Evolutionary conservation across 2,888 invertebrate genomes (phyloP).

Genomic region (Hesperia comma): DNA sequence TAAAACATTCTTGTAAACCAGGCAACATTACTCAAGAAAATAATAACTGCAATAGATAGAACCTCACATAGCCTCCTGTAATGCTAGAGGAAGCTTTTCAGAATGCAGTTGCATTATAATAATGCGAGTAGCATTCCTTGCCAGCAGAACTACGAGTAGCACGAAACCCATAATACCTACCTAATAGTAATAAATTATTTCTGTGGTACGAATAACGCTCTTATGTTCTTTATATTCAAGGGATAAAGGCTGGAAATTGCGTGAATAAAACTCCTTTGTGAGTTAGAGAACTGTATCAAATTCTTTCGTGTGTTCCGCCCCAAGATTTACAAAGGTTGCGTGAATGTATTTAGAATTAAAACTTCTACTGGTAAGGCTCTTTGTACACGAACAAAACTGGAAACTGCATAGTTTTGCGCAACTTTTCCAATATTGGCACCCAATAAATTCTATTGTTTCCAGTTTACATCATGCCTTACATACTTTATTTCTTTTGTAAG

Average conservation of each 20-base stretch:
- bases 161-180: conserved; percentile 17
- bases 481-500: too few species aligned
- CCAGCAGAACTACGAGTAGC: conserved; percentile 5
- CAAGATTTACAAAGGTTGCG: conserved; percentile 35
- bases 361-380: conserved; percentile 9
- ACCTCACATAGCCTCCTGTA: conserved; percentile 25
- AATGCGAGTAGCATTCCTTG: conserved; percentile 28
- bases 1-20: background rate
- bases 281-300: conserved; percentile 11
- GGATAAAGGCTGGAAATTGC: conserved; percentile 9
- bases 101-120: conserved; percentile 26
- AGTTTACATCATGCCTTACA: too few species aligned
- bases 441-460: too few species aligned
- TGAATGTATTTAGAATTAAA: conserved; percentile 36
- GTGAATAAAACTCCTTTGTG: background rate
- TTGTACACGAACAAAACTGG: too few species aligned
- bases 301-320: conserved; percentile 32
- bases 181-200: conserved; percentile 27
- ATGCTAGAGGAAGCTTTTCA: conserved; percentile 11
- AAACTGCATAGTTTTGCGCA: too few species aligned
- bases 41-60: conserved; percentile 27
- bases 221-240: background rate
- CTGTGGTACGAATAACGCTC: conserved; percentile 4
- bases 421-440: too few species aligned
- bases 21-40: conserved; percentile 25